A percentile compares a stretch with the other conserved stretches of the same genome.
Conservation (phyloP, 2,797 vertebrate genomes). For the Delichon dasypus region DNA sequence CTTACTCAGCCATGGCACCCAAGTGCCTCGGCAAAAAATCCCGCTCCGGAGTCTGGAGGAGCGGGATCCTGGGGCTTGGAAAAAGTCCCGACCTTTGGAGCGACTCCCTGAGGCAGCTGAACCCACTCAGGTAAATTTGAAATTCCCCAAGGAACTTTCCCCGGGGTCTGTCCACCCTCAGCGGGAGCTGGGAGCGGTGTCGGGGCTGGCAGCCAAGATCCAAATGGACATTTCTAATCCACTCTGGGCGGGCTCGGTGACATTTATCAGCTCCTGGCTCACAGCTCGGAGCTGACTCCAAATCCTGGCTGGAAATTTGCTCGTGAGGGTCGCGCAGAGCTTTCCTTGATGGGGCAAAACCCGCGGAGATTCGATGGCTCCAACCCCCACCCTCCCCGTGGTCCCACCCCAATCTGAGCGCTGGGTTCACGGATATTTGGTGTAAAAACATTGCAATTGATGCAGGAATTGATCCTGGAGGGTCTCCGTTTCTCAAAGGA, state of each 20-base stretch:
- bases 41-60: not conserved
- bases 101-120: not conserved
- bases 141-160: not conserved
- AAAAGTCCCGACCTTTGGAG: not conserved
- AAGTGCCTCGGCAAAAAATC: not conserved
- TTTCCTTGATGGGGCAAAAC: not conserved
- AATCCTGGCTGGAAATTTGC: not conserved
- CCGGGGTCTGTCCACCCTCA: not conserved
- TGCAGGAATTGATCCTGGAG: not conserved
- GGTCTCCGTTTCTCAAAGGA: not conserved
- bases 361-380: not conserved
- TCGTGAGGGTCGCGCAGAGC: fast-evolving
- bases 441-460: not conserved
- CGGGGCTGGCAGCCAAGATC: not conserved
- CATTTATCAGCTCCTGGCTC: conserved; percentile 33
- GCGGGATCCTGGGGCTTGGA: not conserved
- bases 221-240: not conserved
- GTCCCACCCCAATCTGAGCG: fast-evolving
- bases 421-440: not conserved
- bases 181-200: not conserved
- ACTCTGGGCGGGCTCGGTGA: not conserved
- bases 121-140: not conserved
- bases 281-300: not conserved
- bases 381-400: fast-evolving
- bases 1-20: not conserved